phyloP scores from a whole-genome alignment of 2,113 vertebrate species.

The Entelurus aequoreus region DNA sequence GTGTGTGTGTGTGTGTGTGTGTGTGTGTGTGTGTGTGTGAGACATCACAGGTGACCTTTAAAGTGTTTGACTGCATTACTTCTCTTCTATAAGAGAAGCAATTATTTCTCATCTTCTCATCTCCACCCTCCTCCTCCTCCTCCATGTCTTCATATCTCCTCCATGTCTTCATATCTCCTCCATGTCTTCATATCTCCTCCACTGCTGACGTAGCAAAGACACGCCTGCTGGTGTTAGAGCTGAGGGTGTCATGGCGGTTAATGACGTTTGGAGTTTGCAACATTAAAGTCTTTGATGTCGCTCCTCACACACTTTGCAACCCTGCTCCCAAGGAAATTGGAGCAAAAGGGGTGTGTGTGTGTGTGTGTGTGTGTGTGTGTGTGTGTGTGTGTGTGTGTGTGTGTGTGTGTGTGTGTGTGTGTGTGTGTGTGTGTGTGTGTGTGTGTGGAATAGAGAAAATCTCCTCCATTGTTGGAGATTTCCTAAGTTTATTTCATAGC shows the following conservation, averaged over 20 bases:
- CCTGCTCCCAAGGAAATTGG: slow-evolving; percentile 57
- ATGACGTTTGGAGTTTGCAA: slow-evolving; percentile 57
- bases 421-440: slow-evolving; percentile 1
- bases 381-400: no score
- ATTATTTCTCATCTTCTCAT: slow-evolving; percentile 64
- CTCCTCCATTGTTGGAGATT: slow-evolving; percentile 53
- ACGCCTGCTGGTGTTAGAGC: slow-evolving; percentile 58
- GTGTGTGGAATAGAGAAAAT: slow-evolving; percentile 34
- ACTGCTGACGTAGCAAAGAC: slow-evolving; percentile 34
- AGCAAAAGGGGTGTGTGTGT: slow-evolving; percentile 33
- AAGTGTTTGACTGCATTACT: slow-evolving; percentile 31
- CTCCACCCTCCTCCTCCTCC: slow-evolving; percentile 34
- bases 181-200: slow-evolving; percentile 5
- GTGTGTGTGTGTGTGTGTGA: slow-evolving; percentile 27
- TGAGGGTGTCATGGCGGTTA: slow-evolving; percentile 61
- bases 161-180: slow-evolving; percentile 1
- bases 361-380: no score
- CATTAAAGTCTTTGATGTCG: slow-evolving; percentile 67
- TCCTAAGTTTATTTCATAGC: slow-evolving; percentile 25
- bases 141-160: slow-evolving; percentile 15
- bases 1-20: slow-evolving; percentile 4
- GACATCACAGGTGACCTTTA: slow-evolving; percentile 58
- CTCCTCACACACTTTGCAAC: slow-evolving; percentile 58
- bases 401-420: slow-evolving; percentile 2
- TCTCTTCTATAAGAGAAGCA: slow-evolving; percentile 53